Evolutionary conservation across 1,140 invertebrate species (phyloP).

Genomic region (Rhopalosiphum maidis): DNA sequence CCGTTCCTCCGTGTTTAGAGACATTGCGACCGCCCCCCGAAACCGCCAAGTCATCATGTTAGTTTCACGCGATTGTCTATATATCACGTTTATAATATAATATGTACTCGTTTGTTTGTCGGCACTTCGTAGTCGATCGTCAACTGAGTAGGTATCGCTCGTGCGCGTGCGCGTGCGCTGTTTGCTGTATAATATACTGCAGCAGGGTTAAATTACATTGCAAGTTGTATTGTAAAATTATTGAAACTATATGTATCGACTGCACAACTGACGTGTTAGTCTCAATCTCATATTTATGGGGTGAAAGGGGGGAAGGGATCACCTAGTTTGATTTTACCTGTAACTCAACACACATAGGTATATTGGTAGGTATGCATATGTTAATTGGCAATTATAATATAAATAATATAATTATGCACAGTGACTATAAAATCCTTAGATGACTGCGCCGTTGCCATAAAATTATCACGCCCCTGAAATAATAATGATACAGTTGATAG

Average conservation of each 20-base stretch:
- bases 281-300: not conserved
- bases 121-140: not conserved
- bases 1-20: conserved; percentile 25
- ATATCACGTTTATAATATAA: not conserved
- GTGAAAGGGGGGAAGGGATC: not conserved
- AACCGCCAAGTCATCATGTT: conserved; percentile 21
- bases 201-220: not conserved
- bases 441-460: too few species aligned
- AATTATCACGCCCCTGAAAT: too few species aligned
- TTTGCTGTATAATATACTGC: not conserved
- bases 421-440: too few species aligned
- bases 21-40: not conserved
- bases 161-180: not conserved
- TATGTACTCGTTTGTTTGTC: not conserved
- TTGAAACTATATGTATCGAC: not conserved
- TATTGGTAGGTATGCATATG: too few species aligned
- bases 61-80: not conserved
- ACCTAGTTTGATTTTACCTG: not conserved
- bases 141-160: not conserved
- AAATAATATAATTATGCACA: too few species aligned
- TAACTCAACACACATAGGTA: too few species aligned
- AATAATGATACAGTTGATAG: too few species aligned
- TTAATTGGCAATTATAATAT: too few species aligned
- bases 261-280: not conserved
- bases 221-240: not conserved